phyloP scores from a whole-genome alignment of 2,797 vertebrate species.

The Simalia tracyae region DNA sequence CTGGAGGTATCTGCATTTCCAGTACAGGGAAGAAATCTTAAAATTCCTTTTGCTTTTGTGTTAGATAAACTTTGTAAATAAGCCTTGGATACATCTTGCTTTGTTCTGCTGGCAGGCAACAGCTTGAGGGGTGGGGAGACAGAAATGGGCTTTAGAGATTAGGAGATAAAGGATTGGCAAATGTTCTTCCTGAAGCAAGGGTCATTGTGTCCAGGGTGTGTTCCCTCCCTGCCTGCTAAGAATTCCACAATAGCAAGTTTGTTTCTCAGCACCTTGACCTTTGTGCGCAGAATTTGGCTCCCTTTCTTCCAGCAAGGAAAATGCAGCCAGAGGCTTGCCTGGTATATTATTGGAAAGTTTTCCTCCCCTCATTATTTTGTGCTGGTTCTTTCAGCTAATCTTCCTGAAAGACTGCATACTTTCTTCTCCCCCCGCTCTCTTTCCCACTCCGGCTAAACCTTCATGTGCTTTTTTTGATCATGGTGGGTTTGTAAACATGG shows the following conservation, averaged over 20 bases:
- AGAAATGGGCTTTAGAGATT: neutral
- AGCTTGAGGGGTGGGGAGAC: neutral
- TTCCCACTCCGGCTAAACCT: neutral
- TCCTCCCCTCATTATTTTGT: neutral
- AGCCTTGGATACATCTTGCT: neutral
- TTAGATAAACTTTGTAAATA: neutral
- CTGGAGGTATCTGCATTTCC: neutral
- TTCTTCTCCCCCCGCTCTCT: neutral
- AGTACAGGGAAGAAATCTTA: neutral
- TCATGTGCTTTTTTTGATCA: neutral
- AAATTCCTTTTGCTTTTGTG: neutral
- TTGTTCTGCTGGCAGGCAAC: neutral
- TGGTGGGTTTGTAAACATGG: too few species aligned
- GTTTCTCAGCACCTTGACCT: neutral
- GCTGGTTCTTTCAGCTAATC: neutral
- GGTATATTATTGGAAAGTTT: neutral
- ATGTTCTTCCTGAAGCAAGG: neutral
- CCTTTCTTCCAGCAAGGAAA: neutral
- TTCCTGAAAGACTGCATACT: neutral
- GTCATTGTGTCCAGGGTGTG: neutral
- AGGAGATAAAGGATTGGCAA: neutral
- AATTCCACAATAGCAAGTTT: neutral
- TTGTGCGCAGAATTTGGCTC: neutral
- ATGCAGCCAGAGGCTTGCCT: neutral
- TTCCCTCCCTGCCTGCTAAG: neutral